Percentiles rank a stretch among this genome's conserved stretches.
These are phyloP conservation scores for Actenoides lindsayi DNA, from an alignment of 2,113 vertebrate genomes.

Conservation along the genomic window DNA sequence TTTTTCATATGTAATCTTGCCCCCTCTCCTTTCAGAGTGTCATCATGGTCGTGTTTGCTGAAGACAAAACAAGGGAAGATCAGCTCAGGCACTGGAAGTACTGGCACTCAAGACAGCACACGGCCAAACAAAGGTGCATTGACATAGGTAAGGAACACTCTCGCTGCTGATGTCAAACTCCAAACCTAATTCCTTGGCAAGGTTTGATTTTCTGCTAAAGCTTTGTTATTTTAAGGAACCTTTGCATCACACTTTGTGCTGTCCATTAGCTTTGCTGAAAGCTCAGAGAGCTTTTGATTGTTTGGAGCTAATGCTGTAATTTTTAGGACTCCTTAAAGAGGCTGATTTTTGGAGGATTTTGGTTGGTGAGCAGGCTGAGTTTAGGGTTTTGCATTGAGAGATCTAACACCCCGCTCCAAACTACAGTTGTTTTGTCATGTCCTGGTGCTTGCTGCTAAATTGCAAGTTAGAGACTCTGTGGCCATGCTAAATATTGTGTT, in stretches of 20 bases:
- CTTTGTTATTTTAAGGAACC: slow-evolving; percentile 27
- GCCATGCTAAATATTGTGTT: neutral
- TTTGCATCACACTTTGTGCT: neutral
- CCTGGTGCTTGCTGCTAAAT: neutral
- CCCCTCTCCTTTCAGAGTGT: slow-evolving; percentile 82
- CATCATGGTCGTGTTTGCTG: slow-evolving; percentile 98
- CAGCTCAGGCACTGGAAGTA: slow-evolving; percentile 98
- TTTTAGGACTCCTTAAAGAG: neutral
- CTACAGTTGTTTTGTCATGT: neutral
- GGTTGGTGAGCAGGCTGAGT: neutral
- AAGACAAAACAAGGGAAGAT: slow-evolving; percentile 97
- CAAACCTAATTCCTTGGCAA: slow-evolving; percentile 56
- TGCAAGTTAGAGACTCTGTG: neutral
- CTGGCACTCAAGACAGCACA: slow-evolving; percentile 98
- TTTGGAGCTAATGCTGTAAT: neutral
- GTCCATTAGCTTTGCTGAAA: neutral
- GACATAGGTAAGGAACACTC: slow-evolving; percentile 87
- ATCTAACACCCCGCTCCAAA: neutral
- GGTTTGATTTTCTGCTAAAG: slow-evolving; percentile 30
- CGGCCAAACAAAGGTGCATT: slow-evolving; percentile 96
- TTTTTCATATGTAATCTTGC: neutral
- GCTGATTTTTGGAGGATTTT: neutral
- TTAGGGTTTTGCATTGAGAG: neutral
- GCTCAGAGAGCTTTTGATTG: neutral
- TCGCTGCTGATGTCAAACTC: slow-evolving; percentile 1